Evolutionary conservation across 2,113 vertebrate species (phyloP), one percentile per base, ranked within the genome.

Genomic region (Labeo catla): DNA sequence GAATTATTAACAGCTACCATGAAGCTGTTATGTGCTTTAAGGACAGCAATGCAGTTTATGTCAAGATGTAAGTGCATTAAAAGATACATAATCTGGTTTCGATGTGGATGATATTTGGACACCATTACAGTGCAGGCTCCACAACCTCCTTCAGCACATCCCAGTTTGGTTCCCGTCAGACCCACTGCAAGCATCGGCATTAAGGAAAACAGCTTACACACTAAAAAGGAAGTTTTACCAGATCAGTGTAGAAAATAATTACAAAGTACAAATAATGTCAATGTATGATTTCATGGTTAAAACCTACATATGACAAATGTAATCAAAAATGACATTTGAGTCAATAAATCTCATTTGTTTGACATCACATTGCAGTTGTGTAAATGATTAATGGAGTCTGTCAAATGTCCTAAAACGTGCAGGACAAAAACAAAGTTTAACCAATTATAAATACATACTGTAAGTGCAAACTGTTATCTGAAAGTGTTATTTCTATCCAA

Each of bases 81-180:
- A 97, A 96, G 97, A 99, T 99, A 99, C 98, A 96, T 16, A 1
- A 97, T 93, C 90, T 94, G 94, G 49, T 95, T 92, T 85, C 84
- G 92, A 88, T 94, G 88, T 0, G 81, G 88, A 63, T 96, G 93
- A 47, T 94, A 96, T 87, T 94, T 95, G 89, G 98, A 99, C 76
- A 99, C 86, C 98, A 99, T 98, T 89, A 99, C 97, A 0, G 98
- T 98, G 77, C 98, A 99, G 57, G 98, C 96, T 3, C 98, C 98
- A 84, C 98, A 99, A 83, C 97, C 97, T 0, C 98, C 98, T 93
- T 99, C 97, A 90, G 97, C 97, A 89, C 97, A 99, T 83, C 97
- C 98, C 70, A 99, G 95, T 84, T 99, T 99, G 61, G 97, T 98
- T 77, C 98, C 98, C 7, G 94, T 94, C 7, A 99, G 91, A 34